Evolutionary conservation across 2,113 vertebrate genomes (phyloP).

Genomic region (Ameiurus melas): DNA sequence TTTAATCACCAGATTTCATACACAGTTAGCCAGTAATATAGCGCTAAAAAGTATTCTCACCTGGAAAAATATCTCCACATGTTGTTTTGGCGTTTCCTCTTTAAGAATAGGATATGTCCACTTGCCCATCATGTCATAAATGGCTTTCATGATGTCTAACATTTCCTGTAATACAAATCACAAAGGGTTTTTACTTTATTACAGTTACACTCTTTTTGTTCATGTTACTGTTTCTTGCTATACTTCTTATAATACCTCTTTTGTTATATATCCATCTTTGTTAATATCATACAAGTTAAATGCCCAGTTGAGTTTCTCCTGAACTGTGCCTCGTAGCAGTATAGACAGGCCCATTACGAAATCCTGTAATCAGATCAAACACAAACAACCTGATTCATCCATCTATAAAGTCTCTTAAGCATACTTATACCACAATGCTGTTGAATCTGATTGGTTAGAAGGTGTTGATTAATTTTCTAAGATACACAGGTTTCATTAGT

Average conservation of each 20-base stretch:
- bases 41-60: conserved; percentile 60
- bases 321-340: conserved; percentile 91
- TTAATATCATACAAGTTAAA: conserved; percentile 99
- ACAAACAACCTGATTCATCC: not conserved
- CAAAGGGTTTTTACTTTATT: not conserved
- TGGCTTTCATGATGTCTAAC: conserved; percentile 99
- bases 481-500: not conserved
- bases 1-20: not conserved
- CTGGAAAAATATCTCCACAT: conserved; percentile 97
- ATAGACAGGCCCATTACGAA: conserved; percentile 97
- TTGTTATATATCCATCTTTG: conserved; percentile 98
- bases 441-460: not conserved
- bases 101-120: conserved; percentile 93
- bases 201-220: not conserved
- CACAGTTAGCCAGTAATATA: not conserved
- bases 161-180: conserved; percentile 82
- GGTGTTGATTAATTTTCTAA: not conserved
- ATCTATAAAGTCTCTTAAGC: not conserved
- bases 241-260: conserved; percentile 79
- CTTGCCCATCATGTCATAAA: conserved; percentile 99
- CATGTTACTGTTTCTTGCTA: not conserved
- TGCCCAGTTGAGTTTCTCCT: conserved; percentile 98
- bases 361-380: conserved; percentile 74
- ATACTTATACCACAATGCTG: not conserved
- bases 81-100: conserved; percentile 93